Evolutionary conservation across 2,797 vertebrate genomes (phyloP).

Genomic region (Clarias fuscus): DNA sequence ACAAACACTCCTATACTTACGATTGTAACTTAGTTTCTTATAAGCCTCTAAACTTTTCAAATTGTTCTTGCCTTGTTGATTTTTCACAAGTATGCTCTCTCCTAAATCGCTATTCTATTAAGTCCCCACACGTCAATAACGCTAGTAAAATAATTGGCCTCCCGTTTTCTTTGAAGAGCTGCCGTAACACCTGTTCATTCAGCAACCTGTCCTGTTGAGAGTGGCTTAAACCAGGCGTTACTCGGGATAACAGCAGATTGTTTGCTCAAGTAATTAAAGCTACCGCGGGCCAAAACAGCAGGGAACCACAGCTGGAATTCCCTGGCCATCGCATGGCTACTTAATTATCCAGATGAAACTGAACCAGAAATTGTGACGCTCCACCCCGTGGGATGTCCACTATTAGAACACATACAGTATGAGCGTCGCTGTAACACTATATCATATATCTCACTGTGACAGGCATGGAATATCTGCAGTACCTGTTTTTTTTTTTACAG

Average conservation of each 20-base stretch:
- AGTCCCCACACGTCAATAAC: background rate
- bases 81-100: background rate
- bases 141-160: conserved; percentile 1
- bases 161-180: conserved; percentile 26
- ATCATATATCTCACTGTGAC: background rate
- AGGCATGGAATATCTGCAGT: too few relatives aligned
- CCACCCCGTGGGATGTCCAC: conserved; percentile 40
- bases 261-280: conserved; percentile 57
- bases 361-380: conserved; percentile 28
- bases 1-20: background rate
- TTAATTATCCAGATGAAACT: conserved; percentile 52
- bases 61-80: background rate
- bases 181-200: conserved; percentile 49
- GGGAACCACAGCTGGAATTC: conserved; percentile 56
- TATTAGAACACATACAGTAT: background rate
- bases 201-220: conserved; percentile 49
- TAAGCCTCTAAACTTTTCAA: background rate
- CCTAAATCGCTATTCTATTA: background rate
- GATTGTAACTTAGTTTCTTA: background rate
- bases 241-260: conserved; percentile 55
- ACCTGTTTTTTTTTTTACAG: too few relatives aligned
- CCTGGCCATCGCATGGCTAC: conserved; percentile 47
- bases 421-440: background rate
- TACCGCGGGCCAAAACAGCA: conserved; percentile 53
- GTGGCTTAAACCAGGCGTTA: conserved; percentile 53